Conservation (phyloP, 2,113 vertebrate species). For the Dasyurus viverrinus region DNA sequence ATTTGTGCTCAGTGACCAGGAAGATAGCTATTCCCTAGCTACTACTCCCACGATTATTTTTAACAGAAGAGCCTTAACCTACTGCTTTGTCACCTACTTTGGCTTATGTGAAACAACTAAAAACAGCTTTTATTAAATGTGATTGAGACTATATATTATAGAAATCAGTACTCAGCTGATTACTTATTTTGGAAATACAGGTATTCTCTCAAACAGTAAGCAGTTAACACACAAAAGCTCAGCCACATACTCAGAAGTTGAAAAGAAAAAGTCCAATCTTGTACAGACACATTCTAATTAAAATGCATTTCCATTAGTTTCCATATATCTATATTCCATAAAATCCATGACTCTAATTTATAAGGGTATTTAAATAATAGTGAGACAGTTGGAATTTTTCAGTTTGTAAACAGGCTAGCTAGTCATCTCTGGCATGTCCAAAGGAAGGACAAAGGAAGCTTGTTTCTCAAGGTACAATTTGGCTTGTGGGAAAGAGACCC, state of each 20-base stretch:
- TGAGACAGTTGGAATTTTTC: neutral
- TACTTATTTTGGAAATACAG: neutral
- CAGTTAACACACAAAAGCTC: neutral
- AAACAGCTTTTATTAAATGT: neutral
- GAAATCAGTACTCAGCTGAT: neutral
- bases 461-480: neutral
- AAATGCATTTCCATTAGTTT: neutral
- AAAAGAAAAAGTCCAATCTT: neutral
- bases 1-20: neutral
- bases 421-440: neutral
- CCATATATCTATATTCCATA: too few relatives aligned
- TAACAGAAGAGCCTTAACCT: neutral
- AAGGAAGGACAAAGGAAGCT: neutral
- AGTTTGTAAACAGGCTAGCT: neutral
- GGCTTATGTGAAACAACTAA: neutral
- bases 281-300: neutral
- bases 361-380: neutral
- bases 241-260: neutral
- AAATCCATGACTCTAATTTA: neutral
- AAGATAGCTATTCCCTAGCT: neutral
- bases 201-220: neutral
- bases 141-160: neutral
- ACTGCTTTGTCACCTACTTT: neutral
- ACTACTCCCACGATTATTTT: neutral
- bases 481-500: neutral